These are phyloP conservation scores for Eumacrocentrus americanus DNA, from an alignment of 2,888 invertebrate species.

Conservation along the genomic window DNA sequence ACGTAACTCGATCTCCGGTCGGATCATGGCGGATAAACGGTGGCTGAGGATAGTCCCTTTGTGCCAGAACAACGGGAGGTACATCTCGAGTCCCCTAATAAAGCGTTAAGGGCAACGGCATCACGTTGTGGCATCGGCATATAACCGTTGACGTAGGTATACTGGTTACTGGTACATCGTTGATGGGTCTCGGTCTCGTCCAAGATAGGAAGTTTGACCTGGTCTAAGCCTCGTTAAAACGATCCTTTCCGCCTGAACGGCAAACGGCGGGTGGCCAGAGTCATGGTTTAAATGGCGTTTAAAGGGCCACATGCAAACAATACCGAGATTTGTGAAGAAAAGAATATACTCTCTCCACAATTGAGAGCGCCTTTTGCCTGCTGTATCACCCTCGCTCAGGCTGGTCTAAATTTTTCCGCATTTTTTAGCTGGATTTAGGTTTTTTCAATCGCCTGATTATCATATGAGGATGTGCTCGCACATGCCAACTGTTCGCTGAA, in stretches of 20 bases:
- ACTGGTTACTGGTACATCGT: neutral
- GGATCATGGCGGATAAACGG: conserved; percentile 40
- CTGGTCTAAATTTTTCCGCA: neutral
- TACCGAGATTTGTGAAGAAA: conserved; percentile 2
- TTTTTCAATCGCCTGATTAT: neutral
- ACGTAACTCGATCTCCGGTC: conserved; percentile 38
- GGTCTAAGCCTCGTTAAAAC: conserved; percentile 45
- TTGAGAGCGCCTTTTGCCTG: neutral
- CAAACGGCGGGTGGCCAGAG: conserved; percentile 37
- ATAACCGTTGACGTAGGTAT: conserved; percentile 17
- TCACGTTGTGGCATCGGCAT: conserved; percentile 29
- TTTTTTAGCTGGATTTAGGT: neutral
- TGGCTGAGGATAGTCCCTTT: conserved; percentile 32
- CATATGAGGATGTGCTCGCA: neutral
- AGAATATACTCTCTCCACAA: neutral
- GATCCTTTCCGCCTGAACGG: conserved; percentile 42
- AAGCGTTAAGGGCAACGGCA: conserved; percentile 41
- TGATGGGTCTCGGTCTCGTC: neutral
- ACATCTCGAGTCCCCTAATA: conserved; percentile 18
- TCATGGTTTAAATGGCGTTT: conserved; percentile 50
- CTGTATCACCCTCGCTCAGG: neutral
- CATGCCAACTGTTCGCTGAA: neutral
- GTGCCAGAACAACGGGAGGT: conserved; percentile 29
- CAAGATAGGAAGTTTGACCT: conserved; percentile 35
- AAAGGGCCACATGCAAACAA: conserved; percentile 38